Percentiles rank a stretch among this genome's conserved stretches.
Evolutionary conservation across 2,113 vertebrate species (phyloP).

Genomic region (Tragelaphus buxtoni): DNA sequence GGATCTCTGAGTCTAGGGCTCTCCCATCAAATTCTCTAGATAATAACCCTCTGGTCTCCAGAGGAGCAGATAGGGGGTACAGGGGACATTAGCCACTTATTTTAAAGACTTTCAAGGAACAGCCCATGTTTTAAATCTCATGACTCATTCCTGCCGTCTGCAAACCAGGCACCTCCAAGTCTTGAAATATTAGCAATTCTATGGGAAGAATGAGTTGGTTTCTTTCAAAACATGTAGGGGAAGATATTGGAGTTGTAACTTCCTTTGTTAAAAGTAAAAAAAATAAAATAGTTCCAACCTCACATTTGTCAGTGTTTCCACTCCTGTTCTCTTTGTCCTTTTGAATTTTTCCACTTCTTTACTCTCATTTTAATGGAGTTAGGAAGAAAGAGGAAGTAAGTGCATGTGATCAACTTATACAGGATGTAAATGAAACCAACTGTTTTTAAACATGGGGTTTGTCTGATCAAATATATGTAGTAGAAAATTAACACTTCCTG

Average conservation of each 20-base stretch:
- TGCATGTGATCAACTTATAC: neutral
- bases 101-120: neutral
- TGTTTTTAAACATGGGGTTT: neutral
- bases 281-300: neutral
- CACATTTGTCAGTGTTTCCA: neutral
- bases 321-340: neutral
- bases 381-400: neutral
- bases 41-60: neutral
- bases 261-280: neutral
- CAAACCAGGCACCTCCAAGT: neutral
- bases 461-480: neutral
- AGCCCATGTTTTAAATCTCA: slow-evolving; percentile 1
- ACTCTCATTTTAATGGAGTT: neutral
- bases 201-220: neutral
- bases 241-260: neutral
- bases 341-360: neutral
- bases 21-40: neutral
- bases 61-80: neutral
- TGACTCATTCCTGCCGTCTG: neutral
- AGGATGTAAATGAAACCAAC: neutral
- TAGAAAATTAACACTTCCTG: neutral
- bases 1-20: neutral
- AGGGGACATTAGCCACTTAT: neutral
- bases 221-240: neutral
- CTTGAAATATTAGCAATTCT: neutral